Percentiles rank a stretch among this genome's conserved stretches.
These are phyloP conservation scores for Pygocentrus nattereri DNA, from an alignment of 2,797 vertebrate species.

Conservation along the genomic window DNA sequence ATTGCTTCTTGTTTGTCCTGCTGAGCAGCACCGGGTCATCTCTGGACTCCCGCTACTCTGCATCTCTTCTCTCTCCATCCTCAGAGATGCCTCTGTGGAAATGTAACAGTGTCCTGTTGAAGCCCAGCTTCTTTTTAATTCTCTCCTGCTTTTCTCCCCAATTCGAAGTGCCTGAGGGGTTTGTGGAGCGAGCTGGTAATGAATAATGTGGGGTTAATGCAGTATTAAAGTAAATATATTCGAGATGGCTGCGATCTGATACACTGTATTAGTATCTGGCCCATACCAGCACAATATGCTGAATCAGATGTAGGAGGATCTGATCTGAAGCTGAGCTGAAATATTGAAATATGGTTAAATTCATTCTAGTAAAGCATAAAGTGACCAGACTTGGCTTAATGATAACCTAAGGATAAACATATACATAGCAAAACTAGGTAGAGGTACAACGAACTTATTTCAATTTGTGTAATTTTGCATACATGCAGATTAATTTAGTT, in stretches of 20 bases:
- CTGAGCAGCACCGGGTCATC: conserved; percentile 9
- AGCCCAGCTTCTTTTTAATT: not conserved
- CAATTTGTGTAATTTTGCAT: too few relatives aligned
- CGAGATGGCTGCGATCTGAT: not conserved
- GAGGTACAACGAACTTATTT: too few relatives aligned
- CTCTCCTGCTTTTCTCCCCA: not conserved
- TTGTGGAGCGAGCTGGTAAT: not conserved
- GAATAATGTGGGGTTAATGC: not conserved
- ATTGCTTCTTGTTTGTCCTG: not conserved
- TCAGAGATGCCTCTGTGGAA: not conserved
- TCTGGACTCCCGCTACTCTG: conserved; percentile 29
- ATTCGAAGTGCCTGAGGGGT: not conserved
- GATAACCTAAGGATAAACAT: too few relatives aligned
- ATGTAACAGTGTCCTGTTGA: not conserved
- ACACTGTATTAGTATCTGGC: too few relatives aligned
- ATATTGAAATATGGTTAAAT: too few relatives aligned
- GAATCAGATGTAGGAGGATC: too few relatives aligned
- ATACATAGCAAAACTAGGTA: too few relatives aligned
- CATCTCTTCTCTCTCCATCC: conserved; percentile 24
- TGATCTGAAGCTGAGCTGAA: too few relatives aligned
- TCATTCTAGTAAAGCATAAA: too few relatives aligned
- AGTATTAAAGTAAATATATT: not conserved
- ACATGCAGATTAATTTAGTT: too few relatives aligned
- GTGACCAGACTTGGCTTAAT: too few relatives aligned
- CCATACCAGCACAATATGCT: too few relatives aligned